Base-by-base conservation (phyloP, 2,888 invertebrate species). In the Ametastegia equiseti region DNA sequence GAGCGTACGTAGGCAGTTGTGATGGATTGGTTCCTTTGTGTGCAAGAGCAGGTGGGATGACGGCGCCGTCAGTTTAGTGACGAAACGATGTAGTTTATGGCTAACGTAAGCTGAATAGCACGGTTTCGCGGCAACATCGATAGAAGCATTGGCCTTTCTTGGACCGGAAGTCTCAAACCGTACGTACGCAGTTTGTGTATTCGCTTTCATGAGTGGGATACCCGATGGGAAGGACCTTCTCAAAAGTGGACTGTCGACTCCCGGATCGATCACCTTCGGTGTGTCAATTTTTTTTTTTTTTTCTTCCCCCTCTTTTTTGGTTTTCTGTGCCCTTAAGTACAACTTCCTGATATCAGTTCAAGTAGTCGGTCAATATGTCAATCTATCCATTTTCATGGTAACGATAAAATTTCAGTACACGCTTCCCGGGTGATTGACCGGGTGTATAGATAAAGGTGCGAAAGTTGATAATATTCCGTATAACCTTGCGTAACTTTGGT, bases 11-110 rank as follows among this genome's bases (percentile, higher is more conserved):
- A n/a, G 42, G 47, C 71, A 71, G 71, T 45, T 45, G 71, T 71
- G 71, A 71, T 71, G 71, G 45, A 71, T 71, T 30, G 71, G 71
- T 71, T 47, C 47, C 45, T 71, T 71, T 47, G 13, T 71, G 45
- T 47, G n/a, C n/a, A 30, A n/a, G 15, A 30, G 7, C 42, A 30
- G 2, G 45, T 45, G n/a, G 71, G 30, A 45, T 15, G 30, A 71
- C 47, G 71, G 23, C 30, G 15, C 45, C n/a, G 36, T n/a, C 27
- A 9, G 45, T 45, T 47, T 69, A 47, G 45, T n/a, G n/a, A 71
- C 47, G 30, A 71, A 30, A 0, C 30, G n/a, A 27, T 19, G 71
- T 47, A 30, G 71, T 71, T 71, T n/a, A 47, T 23, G 15, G 47
- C 71, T n/a, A n/a, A n/a, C n/a, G n/a, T n/a, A 47, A 30, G 71